Base-by-base conservation (phyloP, 1,140 invertebrate species). In the Stegodyphus mimosarum region DNA sequence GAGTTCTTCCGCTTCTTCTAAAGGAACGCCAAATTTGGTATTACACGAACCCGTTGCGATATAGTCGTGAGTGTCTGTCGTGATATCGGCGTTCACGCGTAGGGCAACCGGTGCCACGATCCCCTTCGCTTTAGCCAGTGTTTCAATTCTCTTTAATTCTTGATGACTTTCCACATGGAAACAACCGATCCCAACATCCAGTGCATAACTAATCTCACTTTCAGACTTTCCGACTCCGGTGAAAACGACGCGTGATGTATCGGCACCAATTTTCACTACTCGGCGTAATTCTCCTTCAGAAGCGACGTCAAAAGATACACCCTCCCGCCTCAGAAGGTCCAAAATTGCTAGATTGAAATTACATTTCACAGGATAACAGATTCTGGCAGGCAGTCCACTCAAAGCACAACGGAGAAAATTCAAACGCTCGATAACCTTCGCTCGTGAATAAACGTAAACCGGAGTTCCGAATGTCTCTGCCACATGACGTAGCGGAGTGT, bases 11-110 rank as follows among this genome's bases (percentile, higher is more conserved):
- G 89, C 67, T 73, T 89, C 87, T 4, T 77, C 73, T 15, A 81
- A 52, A 18, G 87, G 83, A 7, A 89, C 75, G 51, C 90, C 90
- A 86, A 90, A 90, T 84, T 90, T 90, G 48, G 88, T 88, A 2
- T 86, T 83, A 10, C 78, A 72, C 11, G 86, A 60, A 15, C 89
- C 89, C 6, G 89, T 90, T 53, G 83, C 84, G 17, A 89, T 71
- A 74, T 89, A 89, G 49, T 86, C 83, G 78, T 90, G 89, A 49
- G 86, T 67, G 15, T 77, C 50, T 18, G 51, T 53, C 18, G 13
- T 33, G 15, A 78, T 17, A 17, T 51, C 55, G 15, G 76, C 49
- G 6, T 67, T 67, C 9, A 78, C 79, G 48, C 81, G 49, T 60
- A 87, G 74, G 10, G 86, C 66, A 13, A 87, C 18, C 7, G 74